Base-by-base conservation (phyloP, 2,888 invertebrate species). In the Tinea trinotella region DNA sequence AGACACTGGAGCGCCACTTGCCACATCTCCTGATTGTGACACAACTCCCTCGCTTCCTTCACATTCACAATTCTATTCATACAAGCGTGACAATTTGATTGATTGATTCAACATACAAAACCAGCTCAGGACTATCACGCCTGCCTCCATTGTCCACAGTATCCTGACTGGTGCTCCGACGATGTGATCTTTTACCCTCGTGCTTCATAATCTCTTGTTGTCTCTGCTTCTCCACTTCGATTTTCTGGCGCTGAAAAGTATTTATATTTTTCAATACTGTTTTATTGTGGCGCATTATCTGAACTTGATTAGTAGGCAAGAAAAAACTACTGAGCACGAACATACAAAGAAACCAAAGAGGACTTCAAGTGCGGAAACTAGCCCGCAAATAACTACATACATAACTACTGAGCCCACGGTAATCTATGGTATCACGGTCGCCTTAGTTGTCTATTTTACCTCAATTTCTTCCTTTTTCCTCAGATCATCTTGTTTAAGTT, bases 201-300 rank as follows among this genome's bases (percentile, higher is more conserved):
- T 89, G 89, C 62, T 90, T 90, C 12, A 95, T 77, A 53, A 93
- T 92, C 68, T 94, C 93, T 62, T 94, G 91, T n/a, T 93, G 89
- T 40, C 90, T 88, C 59, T 92, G 89, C 13, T 96, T 91, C 70
- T 95, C 94, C 59, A 92, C 91, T 60, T 92, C 88, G 12, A 94
- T 87, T 58, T 88, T 90, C 77, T 92, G 88, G 1, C 89, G 85
- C 89, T 92, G 63, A 54, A 70, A 22, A 40, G n/a, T n/a, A n/a
- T n/a, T n/a, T n/a, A n/a, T n/a, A n/a, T n/a, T n/a, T 20, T 18
- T 18, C 22, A 56, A 40, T 40, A 10, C 12, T 7, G 12, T 10
- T 35, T 35, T 35, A 7, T 35, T 35, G 3, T 70, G 90, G 90
- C 76, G 90, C 89, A 67, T 90, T 88, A 59, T 91, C 89, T 66